Base-by-base conservation (phyloP, 64 coral and sea anemone species). In the Montipora cactus region DNA sequence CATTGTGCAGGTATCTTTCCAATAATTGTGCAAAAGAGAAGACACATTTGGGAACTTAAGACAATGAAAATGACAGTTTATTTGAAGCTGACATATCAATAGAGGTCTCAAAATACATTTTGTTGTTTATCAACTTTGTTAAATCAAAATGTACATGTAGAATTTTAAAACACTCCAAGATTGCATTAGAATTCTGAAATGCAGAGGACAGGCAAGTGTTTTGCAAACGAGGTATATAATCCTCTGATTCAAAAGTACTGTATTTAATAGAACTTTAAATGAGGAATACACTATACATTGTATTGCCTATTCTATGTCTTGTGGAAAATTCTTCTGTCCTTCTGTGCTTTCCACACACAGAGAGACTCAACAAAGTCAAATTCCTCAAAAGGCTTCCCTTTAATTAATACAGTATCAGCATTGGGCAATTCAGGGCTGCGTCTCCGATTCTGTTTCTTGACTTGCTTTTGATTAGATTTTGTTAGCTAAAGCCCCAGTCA, bases 381-480 rank as follows among this genome's bases (percentile, higher is more conserved):
- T 75, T 79, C 76, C 58, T 59, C 87, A 53, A 67, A 53, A 46
- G 88, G 48, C 44, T 46, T 59, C 62, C 88, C 88, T 79, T 90
- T 76, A 79, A 80, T 80, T 61, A 58, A 90, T 11, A 37, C 37
- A 37, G 1, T 37, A 90, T 48, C 75, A 59, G 57, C 44, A 90
- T 90, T 44, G 79, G 75, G 88, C 7, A 20, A 47, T 47, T 79
- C 88, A 90, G 52, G 47, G 88, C 78, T 79, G 57, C 62, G 3
- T 25, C 76, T 78, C 45, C 58, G 16, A 79, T 75, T 77, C 74
- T 89, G 49, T 59, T 89, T 89, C 74, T 11, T 76, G 87, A 76
- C 19, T 64, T 75, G 53, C 45, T 88, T 57, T 88, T 88, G 44
- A 76, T 88, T 55, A 49, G 86, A 8, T 76, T 88, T 75, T 75